Evolutionary conservation across 2,113 vertebrate species (phyloP), one percentile per base, ranked within the genome.

Genomic region (Nanorana parkeri): DNA sequence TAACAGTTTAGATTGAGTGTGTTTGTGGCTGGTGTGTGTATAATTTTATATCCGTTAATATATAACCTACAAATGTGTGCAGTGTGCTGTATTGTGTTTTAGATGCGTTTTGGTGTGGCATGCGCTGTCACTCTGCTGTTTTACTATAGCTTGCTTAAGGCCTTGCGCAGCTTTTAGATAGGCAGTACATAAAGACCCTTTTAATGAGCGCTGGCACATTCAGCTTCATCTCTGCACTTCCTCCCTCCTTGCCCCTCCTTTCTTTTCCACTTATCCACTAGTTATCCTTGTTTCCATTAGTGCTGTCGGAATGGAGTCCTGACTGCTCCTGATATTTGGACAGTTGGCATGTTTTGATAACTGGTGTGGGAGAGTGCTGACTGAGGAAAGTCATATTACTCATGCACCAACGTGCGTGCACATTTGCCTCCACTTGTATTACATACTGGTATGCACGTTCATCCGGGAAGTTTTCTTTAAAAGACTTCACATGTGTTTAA

Each of bases 331-430:
- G 66, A 32, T 24, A 61, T 67, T 32, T n/a, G 23, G 63, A 23
- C 19, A 55, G 56, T 29, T 17, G 67, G 23, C 28, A 71, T 63
- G 51, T 69, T 69, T 20, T 60, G 17, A 60, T 51, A 80, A 58
- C 26, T 32, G 51, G 17, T 69, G 54, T 80, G 66, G 78, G 78
- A 80, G 21, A 61, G 28, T 80, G 66, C 78, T 80, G 78, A 69
- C 32, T 4, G 36, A 55, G 29, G 20, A 28, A 80, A 24, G 52
- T 60, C 19, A 10, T 17, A 51, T 68, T 68, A 68, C 66, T 28
- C 15, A 68, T 69, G 66, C 54, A 61, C 17, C 78, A 80, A 2
- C n/a, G 29, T 36, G 5, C 23, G 20, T 64, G 63, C 4, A 60
- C 29, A 41, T 21, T 13, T 69, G 13, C 64, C 29, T 15, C 15